phyloP scores from a whole-genome alignment of 2,888 invertebrate genomes.

The Harpalus rufipes region DNA sequence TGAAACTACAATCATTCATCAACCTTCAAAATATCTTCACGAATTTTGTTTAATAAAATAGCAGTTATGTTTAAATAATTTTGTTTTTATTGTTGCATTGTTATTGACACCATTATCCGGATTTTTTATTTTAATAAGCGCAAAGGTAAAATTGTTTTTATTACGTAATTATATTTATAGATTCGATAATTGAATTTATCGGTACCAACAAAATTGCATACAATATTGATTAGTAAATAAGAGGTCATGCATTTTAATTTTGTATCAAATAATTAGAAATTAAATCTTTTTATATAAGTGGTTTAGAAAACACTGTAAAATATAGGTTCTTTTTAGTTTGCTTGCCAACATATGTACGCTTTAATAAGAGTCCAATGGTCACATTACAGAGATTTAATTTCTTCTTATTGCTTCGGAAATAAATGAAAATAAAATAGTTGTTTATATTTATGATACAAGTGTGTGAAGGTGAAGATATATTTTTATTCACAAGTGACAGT shows the following conservation, averaged over 20 bases:
- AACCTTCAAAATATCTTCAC: constrained; percentile 41
- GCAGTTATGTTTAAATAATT: constrained; percentile 25
- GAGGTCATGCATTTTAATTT: background rate
- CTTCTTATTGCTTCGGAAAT: too few species aligned
- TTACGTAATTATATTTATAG: background rate
- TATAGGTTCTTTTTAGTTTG: background rate
- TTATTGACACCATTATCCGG: constrained; percentile 61
- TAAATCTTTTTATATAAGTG: background rate
- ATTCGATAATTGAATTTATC: constrained; percentile 3
- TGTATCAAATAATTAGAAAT: background rate
- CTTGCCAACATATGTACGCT: too few species aligned
- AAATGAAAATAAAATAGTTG: too few species aligned
- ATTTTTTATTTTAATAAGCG: constrained; percentile 44
- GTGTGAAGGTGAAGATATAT: too few species aligned
- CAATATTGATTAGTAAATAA: background rate
- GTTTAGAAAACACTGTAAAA: background rate
- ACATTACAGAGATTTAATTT: too few species aligned
- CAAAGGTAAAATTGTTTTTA: constrained; percentile 29
- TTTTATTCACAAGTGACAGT: too few species aligned
- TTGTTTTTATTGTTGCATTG: constrained; percentile 26
- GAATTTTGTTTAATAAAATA: constrained; percentile 26
- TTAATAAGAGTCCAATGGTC: too few species aligned
- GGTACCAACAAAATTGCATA: constrained; percentile 2
- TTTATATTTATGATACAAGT: too few species aligned
- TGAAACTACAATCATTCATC: background rate